Conservation (phyloP, 2,113 vertebrate species). For the Clarias gariepinus region DNA sequence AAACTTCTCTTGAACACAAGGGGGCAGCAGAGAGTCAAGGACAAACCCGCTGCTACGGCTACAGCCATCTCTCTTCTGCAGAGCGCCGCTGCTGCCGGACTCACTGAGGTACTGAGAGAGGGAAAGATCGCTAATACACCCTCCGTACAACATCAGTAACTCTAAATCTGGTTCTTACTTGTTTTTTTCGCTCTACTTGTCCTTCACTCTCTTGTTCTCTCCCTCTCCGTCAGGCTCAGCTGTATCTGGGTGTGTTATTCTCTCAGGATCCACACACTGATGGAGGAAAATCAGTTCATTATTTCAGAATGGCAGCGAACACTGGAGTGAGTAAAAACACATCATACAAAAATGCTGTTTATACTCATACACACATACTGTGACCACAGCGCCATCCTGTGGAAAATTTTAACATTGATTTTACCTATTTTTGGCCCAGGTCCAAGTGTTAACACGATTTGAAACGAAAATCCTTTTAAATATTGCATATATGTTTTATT, state of each 20-base stretch:
- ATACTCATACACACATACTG: background rate
- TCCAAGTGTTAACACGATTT: too few relatives aligned
- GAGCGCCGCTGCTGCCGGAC: constrained; percentile 76
- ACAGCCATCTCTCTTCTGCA: constrained; percentile 70
- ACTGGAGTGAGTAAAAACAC: constrained; percentile 75
- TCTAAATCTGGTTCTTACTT: background rate
- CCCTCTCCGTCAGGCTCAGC: constrained; percentile 78
- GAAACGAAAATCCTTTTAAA: too few relatives aligned
- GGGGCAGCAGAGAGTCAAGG: constrained; percentile 55
- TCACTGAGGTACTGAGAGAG: constrained; percentile 76
- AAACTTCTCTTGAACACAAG: constrained; percentile 76
- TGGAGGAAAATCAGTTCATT: constrained; percentile 73
- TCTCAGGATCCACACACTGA: constrained; percentile 72
- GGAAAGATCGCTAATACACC: background rate
- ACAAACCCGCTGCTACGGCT: constrained; percentile 59
- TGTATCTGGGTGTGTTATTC: constrained; percentile 84
- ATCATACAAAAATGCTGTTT: constrained; percentile 27
- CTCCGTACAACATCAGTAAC: background rate
- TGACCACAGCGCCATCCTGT: background rate
- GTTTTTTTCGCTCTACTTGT: background rate
- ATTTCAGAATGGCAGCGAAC: constrained; percentile 83
- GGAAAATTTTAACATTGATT: background rate
- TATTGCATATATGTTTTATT: too few relatives aligned
- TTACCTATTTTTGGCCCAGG: too few relatives aligned
- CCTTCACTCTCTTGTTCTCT: background rate